phyloP scores from a whole-genome alignment of 2,888 invertebrate species.

The Auanema sp. region DNA sequence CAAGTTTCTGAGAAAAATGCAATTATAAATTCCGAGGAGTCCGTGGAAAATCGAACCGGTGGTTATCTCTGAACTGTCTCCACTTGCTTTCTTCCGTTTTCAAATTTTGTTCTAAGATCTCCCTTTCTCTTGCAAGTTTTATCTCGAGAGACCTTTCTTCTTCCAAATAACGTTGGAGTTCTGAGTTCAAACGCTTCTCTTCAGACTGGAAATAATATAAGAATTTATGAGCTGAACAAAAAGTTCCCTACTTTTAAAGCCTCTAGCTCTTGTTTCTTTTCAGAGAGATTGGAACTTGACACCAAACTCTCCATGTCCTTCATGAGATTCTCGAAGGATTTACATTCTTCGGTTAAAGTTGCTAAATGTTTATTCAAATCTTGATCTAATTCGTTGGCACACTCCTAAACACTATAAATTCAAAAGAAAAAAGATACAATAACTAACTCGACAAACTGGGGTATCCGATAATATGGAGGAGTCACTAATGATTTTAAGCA shows the following conservation, averaged over 20 bases:
- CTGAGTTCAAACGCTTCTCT: slow-evolving; percentile 32
- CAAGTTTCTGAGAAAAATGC: slow-evolving; percentile 35
- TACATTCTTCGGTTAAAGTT: slow-evolving; percentile 49
- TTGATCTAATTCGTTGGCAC: slow-evolving; percentile 45
- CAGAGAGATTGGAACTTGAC: slow-evolving; percentile 29
- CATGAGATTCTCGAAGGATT: slow-evolving; percentile 42
- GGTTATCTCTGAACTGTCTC: slow-evolving; percentile 52
- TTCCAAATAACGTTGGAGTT: slow-evolving; percentile 33
- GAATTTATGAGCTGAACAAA: no score
- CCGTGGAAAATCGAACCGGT: slow-evolving; percentile 33
- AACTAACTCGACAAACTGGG: slow-evolving; percentile 55
- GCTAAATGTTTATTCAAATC: slow-evolving; percentile 52
- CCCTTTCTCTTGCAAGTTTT: slow-evolving; percentile 9
- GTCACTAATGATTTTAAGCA: slow-evolving; percentile 51
- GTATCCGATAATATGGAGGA: slow-evolving; percentile 49
- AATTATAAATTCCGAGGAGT: neutral
- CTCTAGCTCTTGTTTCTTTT: slow-evolving; percentile 34
- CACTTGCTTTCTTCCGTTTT: slow-evolving; percentile 49
- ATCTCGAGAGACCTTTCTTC: slow-evolving; percentile 41
- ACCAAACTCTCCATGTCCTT: slow-evolving; percentile 36
- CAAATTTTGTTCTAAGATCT: slow-evolving; percentile 6
- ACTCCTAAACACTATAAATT: slow-evolving; percentile 42
- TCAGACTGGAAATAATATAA: slow-evolving; percentile 30
- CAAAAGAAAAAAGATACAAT: neutral
- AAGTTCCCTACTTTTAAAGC: slow-evolving; percentile 26